These are phyloP conservation scores for Heliocidaris tuberculata DNA, from an alignment of 35 echinoderm and acorn worm genomes.

Conservation along the genomic window DNA sequence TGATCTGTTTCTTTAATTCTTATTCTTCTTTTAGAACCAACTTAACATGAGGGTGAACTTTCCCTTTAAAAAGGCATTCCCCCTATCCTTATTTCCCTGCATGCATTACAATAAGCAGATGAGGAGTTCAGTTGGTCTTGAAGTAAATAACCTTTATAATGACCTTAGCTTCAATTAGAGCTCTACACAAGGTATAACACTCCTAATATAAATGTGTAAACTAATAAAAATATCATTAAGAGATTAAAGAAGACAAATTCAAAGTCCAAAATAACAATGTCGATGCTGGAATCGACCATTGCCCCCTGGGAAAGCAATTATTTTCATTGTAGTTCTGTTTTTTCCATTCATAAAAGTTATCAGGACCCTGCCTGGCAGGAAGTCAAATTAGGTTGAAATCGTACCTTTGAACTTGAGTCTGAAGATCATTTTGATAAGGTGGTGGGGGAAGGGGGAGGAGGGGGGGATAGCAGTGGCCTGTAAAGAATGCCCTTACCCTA, in stretches of 20 bases:
- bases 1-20: too few relatives aligned
- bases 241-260: not conserved
- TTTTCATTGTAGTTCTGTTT: not conserved
- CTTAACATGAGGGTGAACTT: too few relatives aligned
- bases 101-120: not conserved
- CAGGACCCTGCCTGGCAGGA: not conserved
- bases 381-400: not conserved
- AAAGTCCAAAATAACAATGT: conserved; percentile 18
- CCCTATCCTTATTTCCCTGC: not conserved
- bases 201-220: not conserved
- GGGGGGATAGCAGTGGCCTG: not conserved
- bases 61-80: too few relatives aligned
- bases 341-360: not conserved
- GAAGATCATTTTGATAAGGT: not conserved
- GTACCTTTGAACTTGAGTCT: conserved; percentile 21
- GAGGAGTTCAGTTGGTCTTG: not conserved
- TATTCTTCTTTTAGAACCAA: too few relatives aligned
- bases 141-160: not conserved
- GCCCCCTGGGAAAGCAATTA: not conserved
- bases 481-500: not conserved
- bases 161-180: not conserved
- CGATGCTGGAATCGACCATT: not conserved
- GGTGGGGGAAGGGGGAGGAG: not conserved
- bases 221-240: conserved; percentile 19
- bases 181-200: not conserved